phyloP scores from a whole-genome alignment of 1,140 invertebrate species.

The Ceratitis capitata region DNA sequence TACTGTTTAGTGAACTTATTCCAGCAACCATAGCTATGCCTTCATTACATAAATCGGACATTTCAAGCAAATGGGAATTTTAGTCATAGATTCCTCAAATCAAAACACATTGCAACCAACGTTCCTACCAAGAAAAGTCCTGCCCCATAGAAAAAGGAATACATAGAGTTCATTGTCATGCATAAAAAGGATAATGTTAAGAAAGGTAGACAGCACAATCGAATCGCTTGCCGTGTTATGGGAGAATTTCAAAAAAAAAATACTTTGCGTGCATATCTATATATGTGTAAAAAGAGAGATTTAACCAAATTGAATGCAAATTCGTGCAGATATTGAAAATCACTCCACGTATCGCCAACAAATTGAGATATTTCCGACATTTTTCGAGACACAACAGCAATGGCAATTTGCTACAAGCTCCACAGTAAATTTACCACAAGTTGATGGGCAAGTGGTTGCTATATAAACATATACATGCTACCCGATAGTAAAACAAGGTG shows the following conservation, averaged over 20 bases:
- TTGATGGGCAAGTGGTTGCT: background rate
- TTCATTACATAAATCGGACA: too few relatives aligned
- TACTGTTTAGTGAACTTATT: too few relatives aligned
- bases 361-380: conserved; percentile 44
- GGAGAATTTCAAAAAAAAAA: background rate
- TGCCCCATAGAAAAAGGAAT: background rate
- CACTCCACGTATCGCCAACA: conserved; percentile 42
- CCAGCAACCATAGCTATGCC: too few relatives aligned
- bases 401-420: background rate
- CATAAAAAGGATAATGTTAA: background rate
- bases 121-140: background rate
- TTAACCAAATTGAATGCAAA: conserved; percentile 34
- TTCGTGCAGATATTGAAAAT: conserved; percentile 42
- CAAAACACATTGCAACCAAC: background rate
- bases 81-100: too few relatives aligned
- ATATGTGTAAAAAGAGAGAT: background rate
- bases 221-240: background rate
- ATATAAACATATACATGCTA: background rate
- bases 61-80: too few relatives aligned
- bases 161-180: background rate
- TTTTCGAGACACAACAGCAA: conserved; percentile 18
- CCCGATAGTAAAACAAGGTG: background rate
- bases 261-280: too few relatives aligned
- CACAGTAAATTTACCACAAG: background rate
- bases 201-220: background rate